These are phyloP conservation scores for Pipra filicauda DNA, from an alignment of 2,113 vertebrate species.

Conservation along the genomic window DNA sequence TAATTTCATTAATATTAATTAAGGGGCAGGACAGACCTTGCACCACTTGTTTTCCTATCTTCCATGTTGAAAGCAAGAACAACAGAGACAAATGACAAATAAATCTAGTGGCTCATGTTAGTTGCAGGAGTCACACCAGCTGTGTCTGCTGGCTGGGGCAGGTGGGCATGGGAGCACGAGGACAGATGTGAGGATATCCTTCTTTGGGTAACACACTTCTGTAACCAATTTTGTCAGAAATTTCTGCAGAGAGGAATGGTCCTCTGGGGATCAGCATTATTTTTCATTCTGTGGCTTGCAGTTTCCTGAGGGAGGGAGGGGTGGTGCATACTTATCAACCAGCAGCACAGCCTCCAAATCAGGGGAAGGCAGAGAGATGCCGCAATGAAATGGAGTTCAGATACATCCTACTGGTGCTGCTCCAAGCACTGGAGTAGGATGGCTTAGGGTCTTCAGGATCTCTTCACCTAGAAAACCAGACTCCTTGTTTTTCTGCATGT, in stretches of 20 bases:
- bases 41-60: neutral
- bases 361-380: neutral
- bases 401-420: neutral
- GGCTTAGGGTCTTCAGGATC: neutral
- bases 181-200: neutral
- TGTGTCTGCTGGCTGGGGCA: neutral
- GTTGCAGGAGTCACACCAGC: fast-evolving
- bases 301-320: neutral
- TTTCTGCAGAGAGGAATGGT: neutral
- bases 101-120: neutral
- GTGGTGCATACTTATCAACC: neutral
- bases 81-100: neutral
- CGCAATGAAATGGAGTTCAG: neutral
- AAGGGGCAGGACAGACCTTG: neutral
- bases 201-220: neutral
- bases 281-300: neutral
- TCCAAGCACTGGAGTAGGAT: neutral
- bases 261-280: neutral
- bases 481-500: neutral
- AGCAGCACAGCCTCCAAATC: neutral
- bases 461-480: neutral
- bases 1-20: neutral
- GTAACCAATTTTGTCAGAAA: neutral
- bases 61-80: fast-evolving
- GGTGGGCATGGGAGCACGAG: neutral